phyloP scores from a whole-genome alignment of 2,888 invertebrate species.

The Abrostola tripartita region DNA sequence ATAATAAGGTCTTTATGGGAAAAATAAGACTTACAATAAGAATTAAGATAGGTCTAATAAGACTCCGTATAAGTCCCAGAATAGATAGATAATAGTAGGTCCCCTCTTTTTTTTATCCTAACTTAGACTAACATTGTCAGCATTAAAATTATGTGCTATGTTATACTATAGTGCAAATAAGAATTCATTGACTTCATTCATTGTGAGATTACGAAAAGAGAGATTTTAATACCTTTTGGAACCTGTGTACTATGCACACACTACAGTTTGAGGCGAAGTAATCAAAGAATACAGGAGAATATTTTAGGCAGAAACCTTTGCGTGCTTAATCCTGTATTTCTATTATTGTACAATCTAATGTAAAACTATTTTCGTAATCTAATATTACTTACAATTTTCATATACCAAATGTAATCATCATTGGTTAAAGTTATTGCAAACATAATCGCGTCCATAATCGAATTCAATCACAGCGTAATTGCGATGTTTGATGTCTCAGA shows the following conservation, averaged over 20 bases:
- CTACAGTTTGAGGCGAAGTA: not conserved
- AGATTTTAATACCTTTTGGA: not conserved
- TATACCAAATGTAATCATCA: slow-evolving; percentile 47
- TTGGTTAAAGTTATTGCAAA: slow-evolving; percentile 45
- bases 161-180: not conserved
- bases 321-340: slow-evolving; percentile 13
- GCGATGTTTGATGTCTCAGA: slow-evolving; percentile 50
- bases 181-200: not conserved
- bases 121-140: no score
- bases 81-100: no score
- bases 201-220: not conserved
- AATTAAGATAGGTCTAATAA: not conserved
- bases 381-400: slow-evolving; percentile 37
- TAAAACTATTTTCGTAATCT: slow-evolving; percentile 28
- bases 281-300: not conserved
- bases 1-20: slow-evolving; percentile 18
- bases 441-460: slow-evolving; percentile 49
- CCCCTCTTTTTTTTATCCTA: no score
- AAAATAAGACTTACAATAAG: not conserved
- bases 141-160: not conserved
- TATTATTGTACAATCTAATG: slow-evolving; percentile 14
- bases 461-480: slow-evolving; percentile 53
- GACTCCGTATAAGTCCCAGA: no score
- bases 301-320: slow-evolving; percentile 3
- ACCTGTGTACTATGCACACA: not conserved